Evolutionary conservation across 2,113 vertebrate species (phyloP).

Genomic region (Campylomormyrus numenius): DNA sequence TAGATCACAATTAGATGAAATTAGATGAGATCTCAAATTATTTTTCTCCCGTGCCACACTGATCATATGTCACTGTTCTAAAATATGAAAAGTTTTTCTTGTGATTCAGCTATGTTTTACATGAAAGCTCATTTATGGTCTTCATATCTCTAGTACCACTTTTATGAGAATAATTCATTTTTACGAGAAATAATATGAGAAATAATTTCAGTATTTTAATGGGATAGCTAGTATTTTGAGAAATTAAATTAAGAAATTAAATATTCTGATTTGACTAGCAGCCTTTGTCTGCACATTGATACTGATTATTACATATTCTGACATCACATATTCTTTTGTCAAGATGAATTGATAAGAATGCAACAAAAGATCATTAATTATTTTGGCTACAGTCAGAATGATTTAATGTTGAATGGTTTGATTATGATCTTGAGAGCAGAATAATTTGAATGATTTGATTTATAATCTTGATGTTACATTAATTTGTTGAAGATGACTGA

Average conservation of each 20-base stretch:
- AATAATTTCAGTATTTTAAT: not conserved
- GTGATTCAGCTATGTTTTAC: not conserved
- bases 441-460: not conserved
- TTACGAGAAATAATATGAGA: not conserved
- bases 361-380: not conserved
- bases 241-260: not conserved
- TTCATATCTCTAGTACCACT: not conserved
- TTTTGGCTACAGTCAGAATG: not conserved
- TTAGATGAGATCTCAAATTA: not conserved
- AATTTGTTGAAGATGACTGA: not conserved
- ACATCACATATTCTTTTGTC: not conserved
- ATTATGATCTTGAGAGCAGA: not conserved
- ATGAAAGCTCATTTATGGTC: not conserved
- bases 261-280: not conserved
- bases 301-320: not conserved
- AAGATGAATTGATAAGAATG: not conserved
- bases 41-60: not conserved
- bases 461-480: not conserved
- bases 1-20: not conserved
- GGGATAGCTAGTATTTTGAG: not conserved
- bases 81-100: not conserved
- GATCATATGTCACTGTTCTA: not conserved
- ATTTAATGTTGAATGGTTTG: not conserved
- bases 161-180: not conserved
- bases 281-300: not conserved